Evolutionary conservation across 2,888 invertebrate species (phyloP).

Genomic region (Allophyes oxyacanthae): DNA sequence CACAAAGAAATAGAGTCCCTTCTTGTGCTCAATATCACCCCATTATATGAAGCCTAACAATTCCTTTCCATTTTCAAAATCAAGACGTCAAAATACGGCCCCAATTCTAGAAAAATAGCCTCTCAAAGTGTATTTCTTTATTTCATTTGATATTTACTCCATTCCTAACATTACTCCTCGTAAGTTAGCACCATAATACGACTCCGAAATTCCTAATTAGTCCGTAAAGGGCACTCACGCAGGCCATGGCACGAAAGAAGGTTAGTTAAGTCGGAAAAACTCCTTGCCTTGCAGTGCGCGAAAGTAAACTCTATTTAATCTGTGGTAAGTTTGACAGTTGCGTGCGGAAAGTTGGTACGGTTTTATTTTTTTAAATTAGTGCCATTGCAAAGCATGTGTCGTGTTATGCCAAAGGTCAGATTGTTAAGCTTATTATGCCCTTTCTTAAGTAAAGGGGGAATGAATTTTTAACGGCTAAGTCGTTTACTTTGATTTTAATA

Average conservation of each 20-base stretch:
- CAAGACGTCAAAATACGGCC: neutral
- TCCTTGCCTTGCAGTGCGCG: constrained; percentile 31
- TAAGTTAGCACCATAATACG: constrained; percentile 47
- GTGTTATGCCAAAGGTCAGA: constrained; percentile 81
- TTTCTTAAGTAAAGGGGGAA: constrained; percentile 52
- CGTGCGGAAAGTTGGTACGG: constrained; percentile 29
- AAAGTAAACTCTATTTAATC: constrained; percentile 42
- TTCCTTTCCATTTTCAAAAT: neutral
- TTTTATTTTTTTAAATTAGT: constrained; percentile 63
- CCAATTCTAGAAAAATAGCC: constrained; percentile 8
- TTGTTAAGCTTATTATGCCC: constrained; percentile 60
- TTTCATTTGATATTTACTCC: constrained; percentile 52
- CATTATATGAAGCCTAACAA: neutral
- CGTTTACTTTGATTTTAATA: constrained; percentile 40
- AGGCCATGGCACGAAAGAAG: constrained; percentile 65
- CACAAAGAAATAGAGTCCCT: no score
- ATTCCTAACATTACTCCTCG: constrained; percentile 49
- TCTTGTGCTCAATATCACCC: no score
- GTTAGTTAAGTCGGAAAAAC: constrained; percentile 59
- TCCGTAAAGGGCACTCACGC: constrained; percentile 74
- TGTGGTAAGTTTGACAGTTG: constrained; percentile 52
- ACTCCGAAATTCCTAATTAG: constrained; percentile 70
- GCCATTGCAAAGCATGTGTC: constrained; percentile 61
- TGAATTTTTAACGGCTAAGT: constrained; percentile 40
- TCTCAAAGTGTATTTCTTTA: constrained; percentile 42